These are phyloP conservation scores for Stegostoma tigrinum DNA, from an alignment of 2,113 vertebrate species.

Conservation along the genomic window DNA sequence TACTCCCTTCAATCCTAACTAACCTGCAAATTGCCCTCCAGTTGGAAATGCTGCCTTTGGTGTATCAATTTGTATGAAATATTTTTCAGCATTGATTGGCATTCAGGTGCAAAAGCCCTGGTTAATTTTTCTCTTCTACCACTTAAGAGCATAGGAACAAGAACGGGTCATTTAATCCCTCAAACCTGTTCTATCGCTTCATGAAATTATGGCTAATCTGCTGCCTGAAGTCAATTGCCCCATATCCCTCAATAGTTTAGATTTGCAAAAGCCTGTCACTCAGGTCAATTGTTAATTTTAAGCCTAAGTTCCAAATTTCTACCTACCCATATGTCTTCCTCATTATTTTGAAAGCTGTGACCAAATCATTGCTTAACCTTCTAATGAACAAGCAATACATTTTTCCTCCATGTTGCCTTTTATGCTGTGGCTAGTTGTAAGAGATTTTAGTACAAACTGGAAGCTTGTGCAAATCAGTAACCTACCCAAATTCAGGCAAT, in stretches of 20 bases:
- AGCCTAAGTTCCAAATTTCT: not conserved
- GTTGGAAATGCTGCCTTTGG: not conserved
- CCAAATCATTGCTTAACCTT: not conserved
- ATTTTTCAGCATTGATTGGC: not conserved
- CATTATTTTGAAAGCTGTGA: not conserved
- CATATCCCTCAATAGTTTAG: not conserved
- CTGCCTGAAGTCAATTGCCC: not conserved
- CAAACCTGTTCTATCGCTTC: not conserved
- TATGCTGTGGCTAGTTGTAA: not conserved
- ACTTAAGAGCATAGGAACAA: not conserved
- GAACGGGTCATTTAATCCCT: not conserved
- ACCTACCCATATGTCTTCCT: not conserved
- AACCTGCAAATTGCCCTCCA: not conserved
- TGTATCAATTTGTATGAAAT: not conserved
- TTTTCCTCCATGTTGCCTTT: not conserved
- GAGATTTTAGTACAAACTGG: not conserved
- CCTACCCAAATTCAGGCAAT: not conserved
- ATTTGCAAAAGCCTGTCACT: not conserved
- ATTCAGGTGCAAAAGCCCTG: not conserved
- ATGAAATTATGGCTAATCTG: not conserved
- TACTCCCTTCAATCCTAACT: not conserved
- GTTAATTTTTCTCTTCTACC: not conserved
- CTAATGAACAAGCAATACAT: not conserved
- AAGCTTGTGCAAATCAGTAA: not conserved
- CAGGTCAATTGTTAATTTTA: not conserved